Conservation (phyloP, 2,888 invertebrate genomes). For the Acheta domesticus region DNA sequence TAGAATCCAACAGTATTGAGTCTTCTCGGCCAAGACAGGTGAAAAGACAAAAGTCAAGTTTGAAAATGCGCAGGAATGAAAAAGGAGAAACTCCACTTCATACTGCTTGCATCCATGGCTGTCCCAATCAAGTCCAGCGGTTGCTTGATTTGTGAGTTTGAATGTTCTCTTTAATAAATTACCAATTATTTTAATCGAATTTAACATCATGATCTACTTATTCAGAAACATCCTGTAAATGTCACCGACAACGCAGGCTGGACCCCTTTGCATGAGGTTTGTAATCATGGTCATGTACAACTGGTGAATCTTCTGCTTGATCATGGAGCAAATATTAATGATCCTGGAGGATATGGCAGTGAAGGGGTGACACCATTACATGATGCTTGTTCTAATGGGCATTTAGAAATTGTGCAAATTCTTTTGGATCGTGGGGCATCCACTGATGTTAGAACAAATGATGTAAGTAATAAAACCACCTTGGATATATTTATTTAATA, state of each 20-base stretch:
- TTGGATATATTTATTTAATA: too few species aligned
- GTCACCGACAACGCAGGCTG: conserved; percentile 85
- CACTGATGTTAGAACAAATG: conserved; percentile 65
- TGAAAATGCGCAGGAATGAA: conserved; percentile 67
- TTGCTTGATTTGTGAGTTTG: conserved; percentile 47
- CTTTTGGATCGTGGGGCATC: conserved; percentile 75
- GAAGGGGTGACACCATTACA: conserved; percentile 86
- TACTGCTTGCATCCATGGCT: conserved; percentile 80
- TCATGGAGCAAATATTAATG: conserved; percentile 77
- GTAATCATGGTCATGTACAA: conserved; percentile 75
- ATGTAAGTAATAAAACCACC: conserved; percentile 40
- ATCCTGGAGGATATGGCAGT: conserved; percentile 78
- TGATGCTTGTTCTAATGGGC: conserved; percentile 85
- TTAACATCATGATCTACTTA: conserved; percentile 50
- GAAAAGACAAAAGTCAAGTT: conserved; percentile 42
- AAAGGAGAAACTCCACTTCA: conserved; percentile 90
- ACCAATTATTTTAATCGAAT: not conserved
- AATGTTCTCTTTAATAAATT: not conserved
- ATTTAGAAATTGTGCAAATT: conserved; percentile 70
- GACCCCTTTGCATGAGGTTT: conserved; percentile 90
- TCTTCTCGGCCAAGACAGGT: not conserved
- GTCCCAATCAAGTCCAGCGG: conserved; percentile 62
- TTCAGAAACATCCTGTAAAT: conserved; percentile 79
- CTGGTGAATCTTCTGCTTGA: conserved; percentile 71
- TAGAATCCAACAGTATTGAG: conserved; percentile 22